A percentile compares a stretch with the other conserved stretches of the same genome.
Conservation (phyloP, 2,888 invertebrate genomes). For the Laspeyria flexula region DNA sequence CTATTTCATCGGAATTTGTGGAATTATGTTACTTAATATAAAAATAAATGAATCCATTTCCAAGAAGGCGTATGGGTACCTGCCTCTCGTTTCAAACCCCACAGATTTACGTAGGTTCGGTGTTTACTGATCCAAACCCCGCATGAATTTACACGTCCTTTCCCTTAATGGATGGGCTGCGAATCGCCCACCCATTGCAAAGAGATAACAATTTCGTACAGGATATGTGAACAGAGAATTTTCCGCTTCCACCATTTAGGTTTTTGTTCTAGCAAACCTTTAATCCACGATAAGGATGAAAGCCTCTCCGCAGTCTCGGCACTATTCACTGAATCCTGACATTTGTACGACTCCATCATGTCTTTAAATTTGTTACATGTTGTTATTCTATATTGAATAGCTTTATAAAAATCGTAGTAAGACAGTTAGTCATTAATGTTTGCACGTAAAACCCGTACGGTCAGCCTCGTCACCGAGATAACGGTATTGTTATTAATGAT, state of each 20-base stretch:
- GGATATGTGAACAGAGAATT: conserved; percentile 17
- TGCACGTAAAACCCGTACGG: conserved; percentile 44
- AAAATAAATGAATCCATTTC: conserved; percentile 31
- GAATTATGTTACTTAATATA: conserved; percentile 7
- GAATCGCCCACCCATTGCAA: conserved; percentile 12
- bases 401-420: conserved; percentile 5
- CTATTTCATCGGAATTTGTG: conserved; percentile 15
- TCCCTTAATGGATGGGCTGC: conserved; percentile 5
- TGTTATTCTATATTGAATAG: no score
- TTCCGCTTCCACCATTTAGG: conserved; percentile 11
- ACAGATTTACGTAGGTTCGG: conserved; percentile 24
- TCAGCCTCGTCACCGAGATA: conserved; percentile 32
- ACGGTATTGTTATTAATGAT: conserved; percentile 42
- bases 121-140: conserved; percentile 20
- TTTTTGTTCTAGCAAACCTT: conserved; percentile 12
- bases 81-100: conserved; percentile 34
- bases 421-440: conserved; percentile 26
- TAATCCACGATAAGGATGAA: background rate
- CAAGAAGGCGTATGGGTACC: conserved; percentile 36
- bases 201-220: conserved; percentile 24
- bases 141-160: conserved; percentile 21
- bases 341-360: no score
- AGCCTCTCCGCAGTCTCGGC: background rate
- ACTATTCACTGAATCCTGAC: background rate
- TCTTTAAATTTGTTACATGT: no score